Evolutionary conservation across 2,113 vertebrate genomes (phyloP).

Genomic region (Corythornis madagascariensis): DNA sequence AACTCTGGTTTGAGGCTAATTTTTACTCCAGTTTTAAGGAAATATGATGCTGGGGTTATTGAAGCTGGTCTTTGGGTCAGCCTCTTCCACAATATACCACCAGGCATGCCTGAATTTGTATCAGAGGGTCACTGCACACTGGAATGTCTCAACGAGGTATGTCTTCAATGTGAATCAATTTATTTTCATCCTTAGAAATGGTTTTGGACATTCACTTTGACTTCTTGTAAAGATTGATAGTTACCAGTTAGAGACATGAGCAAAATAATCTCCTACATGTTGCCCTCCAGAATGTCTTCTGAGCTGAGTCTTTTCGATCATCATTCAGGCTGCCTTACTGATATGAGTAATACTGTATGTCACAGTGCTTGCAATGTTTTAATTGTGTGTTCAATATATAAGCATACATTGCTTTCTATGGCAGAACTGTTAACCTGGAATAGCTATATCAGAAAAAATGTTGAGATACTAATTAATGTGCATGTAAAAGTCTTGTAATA

Average conservation of each 20-base stretch:
- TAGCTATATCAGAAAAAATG: background rate
- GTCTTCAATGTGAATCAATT: background rate
- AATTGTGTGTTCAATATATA: background rate
- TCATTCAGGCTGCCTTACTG: background rate
- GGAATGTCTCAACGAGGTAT: slow-evolving; percentile 88
- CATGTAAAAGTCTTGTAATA: background rate
- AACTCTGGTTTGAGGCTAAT: slow-evolving; percentile 85
- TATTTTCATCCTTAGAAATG: background rate
- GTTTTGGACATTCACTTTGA: background rate
- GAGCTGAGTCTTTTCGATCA: background rate
- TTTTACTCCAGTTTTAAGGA: slow-evolving; percentile 80
- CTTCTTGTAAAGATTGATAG: background rate
- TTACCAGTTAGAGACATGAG: background rate
- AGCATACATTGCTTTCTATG: background rate
- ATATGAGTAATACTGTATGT: background rate
- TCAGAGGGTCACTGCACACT: slow-evolving; percentile 88
- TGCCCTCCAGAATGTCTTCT: background rate
- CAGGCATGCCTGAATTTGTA: slow-evolving; percentile 83
- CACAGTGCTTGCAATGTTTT: background rate
- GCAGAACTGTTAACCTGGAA: background rate
- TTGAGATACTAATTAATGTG: background rate
- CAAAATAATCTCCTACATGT: background rate
- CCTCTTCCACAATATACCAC: slow-evolving; percentile 89
- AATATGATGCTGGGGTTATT: slow-evolving; percentile 86
- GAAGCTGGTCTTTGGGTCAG: slow-evolving; percentile 91